Evolutionary conservation across 2,797 vertebrate genomes (phyloP).

Genomic region (Acanthiza pusilla): DNA sequence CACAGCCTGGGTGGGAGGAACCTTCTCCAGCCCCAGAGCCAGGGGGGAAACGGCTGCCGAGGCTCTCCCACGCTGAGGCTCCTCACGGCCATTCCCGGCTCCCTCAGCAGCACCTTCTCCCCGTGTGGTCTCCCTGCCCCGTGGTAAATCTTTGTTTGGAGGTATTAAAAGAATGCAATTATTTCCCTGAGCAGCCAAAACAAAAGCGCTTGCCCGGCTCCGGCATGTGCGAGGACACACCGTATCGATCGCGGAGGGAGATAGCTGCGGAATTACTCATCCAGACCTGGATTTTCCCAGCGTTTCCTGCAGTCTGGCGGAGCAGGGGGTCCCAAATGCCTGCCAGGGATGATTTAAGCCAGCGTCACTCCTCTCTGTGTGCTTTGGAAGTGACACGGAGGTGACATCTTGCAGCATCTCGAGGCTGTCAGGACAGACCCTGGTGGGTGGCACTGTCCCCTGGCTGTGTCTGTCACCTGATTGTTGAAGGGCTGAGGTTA

Average conservation of each 20-base stretch:
- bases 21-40: rapidly evolving
- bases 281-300: constrained; percentile 51
- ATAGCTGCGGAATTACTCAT: constrained; percentile 48
- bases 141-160: background rate
- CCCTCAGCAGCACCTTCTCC: background rate
- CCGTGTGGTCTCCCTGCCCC: constrained; percentile 22
- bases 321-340: background rate
- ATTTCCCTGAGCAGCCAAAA: constrained; percentile 50
- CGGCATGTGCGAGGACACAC: constrained; percentile 22
- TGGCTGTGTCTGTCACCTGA: background rate
- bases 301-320: background rate
- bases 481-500: too few species aligned
- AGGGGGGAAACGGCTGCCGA: too few species aligned
- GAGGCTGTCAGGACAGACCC: background rate
- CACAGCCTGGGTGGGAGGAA: rapidly evolving
- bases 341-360: background rate
- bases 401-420: rapidly evolving
- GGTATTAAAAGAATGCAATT: constrained; percentile 56
- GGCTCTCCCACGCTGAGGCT: background rate
- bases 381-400: background rate
- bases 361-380: background rate
- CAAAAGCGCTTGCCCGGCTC: constrained; percentile 33
- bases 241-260: background rate
- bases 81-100: background rate
- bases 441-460: background rate